Conservation (phyloP, 2,888 invertebrate species). For the Morpho deidamia region DNA sequence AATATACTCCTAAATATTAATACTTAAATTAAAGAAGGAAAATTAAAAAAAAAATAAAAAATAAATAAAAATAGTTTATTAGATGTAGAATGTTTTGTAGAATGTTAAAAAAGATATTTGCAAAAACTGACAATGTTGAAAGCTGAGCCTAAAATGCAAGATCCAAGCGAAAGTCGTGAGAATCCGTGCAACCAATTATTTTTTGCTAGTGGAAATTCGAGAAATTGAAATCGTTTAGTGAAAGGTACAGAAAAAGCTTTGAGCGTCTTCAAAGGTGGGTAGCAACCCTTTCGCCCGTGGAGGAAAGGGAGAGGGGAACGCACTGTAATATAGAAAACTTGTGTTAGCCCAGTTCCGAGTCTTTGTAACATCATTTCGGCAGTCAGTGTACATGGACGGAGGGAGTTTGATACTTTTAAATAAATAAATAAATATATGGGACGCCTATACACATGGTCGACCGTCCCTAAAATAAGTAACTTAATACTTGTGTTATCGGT, state of each 20-base stretch:
- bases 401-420: slow-evolving; percentile 36
- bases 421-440: too few relatives aligned
- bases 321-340: slow-evolving; percentile 78
- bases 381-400: slow-evolving; percentile 44
- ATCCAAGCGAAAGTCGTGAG: slow-evolving; percentile 44
- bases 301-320: slow-evolving; percentile 45
- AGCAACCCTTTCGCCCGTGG: slow-evolving; percentile 56
- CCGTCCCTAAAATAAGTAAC: too few relatives aligned
- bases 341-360: slow-evolving; percentile 78
- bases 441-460: too few relatives aligned
- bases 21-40: too few relatives aligned
- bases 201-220: slow-evolving; percentile 71
- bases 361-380: slow-evolving; percentile 79
- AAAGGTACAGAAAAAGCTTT: slow-evolving; percentile 73
- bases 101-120: background rate
- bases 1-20: too few relatives aligned
- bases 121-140: background rate
- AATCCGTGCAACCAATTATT: slow-evolving; percentile 73
- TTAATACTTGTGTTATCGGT: too few relatives aligned
- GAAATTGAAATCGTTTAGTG: slow-evolving; percentile 76
- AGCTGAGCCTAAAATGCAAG: slow-evolving; percentile 10
- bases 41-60: too few relatives aligned
- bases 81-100: too few relatives aligned
- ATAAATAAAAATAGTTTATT: too few relatives aligned
- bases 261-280: slow-evolving; percentile 76